Conservation (phyloP, 2,797 vertebrate species). For the Adrianichthys oophorus region DNA sequence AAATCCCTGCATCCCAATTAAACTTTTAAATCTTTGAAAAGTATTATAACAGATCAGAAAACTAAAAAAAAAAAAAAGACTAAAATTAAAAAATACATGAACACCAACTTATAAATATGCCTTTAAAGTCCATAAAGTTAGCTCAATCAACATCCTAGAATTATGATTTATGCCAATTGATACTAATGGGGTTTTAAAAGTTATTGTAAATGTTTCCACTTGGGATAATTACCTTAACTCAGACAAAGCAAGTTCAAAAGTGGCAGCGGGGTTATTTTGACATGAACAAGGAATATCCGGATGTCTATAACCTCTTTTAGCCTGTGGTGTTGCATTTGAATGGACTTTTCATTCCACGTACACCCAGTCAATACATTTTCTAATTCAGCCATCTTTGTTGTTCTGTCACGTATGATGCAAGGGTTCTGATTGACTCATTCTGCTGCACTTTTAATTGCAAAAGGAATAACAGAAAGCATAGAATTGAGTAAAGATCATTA, state of each 20-base stretch:
- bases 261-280: constrained; percentile 38
- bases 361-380: constrained; percentile 60
- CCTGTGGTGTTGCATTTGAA: constrained; percentile 68
- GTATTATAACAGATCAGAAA: not conserved
- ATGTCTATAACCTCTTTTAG: constrained; percentile 41
- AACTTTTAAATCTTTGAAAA: not conserved
- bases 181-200: no score
- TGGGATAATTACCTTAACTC: not conserved
- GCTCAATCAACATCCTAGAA: not conserved
- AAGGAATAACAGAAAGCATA: not conserved
- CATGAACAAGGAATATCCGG: constrained; percentile 34
- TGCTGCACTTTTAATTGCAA: not conserved
- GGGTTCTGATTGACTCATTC: constrained; percentile 36
- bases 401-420: constrained; percentile 53
- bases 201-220: not conserved
- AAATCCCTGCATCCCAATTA: constrained; percentile 10
- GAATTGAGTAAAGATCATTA: not conserved
- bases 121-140: not conserved
- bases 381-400: constrained; percentile 60
- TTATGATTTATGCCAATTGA: no score
- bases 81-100: not conserved
- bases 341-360: constrained; percentile 54
- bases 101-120: not conserved
- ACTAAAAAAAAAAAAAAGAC: not conserved
- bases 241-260: constrained; percentile 17